phyloP scores from a whole-genome alignment of 1,140 invertebrate species.

The Philotrypesis tridentata region DNA sequence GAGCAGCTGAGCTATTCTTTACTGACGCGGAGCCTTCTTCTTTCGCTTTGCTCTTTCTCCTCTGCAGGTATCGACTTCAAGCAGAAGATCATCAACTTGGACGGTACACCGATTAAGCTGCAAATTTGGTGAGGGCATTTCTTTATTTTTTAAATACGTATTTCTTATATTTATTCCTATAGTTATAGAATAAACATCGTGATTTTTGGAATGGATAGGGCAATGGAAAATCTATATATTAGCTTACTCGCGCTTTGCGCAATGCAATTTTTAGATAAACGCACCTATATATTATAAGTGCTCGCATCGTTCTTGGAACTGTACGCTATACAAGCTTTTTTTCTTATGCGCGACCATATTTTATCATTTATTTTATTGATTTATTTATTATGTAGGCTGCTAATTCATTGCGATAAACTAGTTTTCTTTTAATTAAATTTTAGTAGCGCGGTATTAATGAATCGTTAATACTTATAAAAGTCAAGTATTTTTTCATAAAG shows the following conservation, averaged over 20 bases:
- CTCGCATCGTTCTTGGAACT: too few relatives aligned
- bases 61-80: conserved; percentile 89
- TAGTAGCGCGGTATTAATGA: too few relatives aligned
- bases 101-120: conserved; percentile 88
- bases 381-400: too few relatives aligned
- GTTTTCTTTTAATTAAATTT: too few relatives aligned
- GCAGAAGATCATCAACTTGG: conserved; percentile 90
- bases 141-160: neutral
- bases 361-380: too few relatives aligned
- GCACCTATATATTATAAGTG: too few relatives aligned
- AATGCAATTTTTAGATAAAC: conserved; percentile 1
- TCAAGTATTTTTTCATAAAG: too few relatives aligned
- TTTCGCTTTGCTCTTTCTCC: conserved; percentile 3
- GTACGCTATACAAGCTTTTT: too few relatives aligned
- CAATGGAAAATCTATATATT: neutral
- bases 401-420: too few relatives aligned
- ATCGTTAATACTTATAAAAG: too few relatives aligned
- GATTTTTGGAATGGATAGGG: neutral
- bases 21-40: neutral
- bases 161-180: neutral
- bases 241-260: neutral
- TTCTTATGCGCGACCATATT: too few relatives aligned
- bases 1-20: conserved; percentile 11
- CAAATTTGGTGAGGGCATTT: conserved; percentile 88
- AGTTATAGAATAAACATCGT: neutral